Conservation (phyloP, 2,888 invertebrate genomes). For the Sarcophaga rosellei region DNA sequence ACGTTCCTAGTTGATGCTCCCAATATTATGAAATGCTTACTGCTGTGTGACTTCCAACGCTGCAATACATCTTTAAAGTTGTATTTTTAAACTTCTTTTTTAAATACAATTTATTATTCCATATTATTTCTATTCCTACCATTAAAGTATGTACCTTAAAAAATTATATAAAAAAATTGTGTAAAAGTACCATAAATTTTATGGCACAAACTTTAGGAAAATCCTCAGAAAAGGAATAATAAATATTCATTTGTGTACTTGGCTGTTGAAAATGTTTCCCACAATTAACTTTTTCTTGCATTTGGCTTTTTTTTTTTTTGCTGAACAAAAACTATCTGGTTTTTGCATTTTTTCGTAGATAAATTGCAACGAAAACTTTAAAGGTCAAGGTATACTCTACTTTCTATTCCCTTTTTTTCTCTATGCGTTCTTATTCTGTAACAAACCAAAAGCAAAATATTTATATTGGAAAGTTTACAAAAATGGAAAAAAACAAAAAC, state of each 20-base stretch:
- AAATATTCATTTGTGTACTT: slow-evolving; percentile 9
- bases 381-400: slow-evolving; percentile 53
- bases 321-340: background rate
- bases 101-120: too few relatives aligned
- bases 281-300: slow-evolving; percentile 25
- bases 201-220: background rate
- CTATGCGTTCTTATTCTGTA: background rate
- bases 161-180: too few relatives aligned
- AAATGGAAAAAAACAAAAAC: background rate
- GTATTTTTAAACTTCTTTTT: too few relatives aligned
- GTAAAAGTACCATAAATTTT: too few relatives aligned
- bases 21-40: too few relatives aligned
- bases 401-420: background rate
- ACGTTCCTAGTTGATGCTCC: too few relatives aligned
- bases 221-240: background rate
- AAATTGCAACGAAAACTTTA: slow-evolving; percentile 30
- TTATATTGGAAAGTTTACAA: slow-evolving; percentile 30
- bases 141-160: too few relatives aligned
- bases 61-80: too few relatives aligned
- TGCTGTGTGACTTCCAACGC: too few relatives aligned
- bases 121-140: too few relatives aligned
- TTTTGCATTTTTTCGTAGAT: slow-evolving; percentile 2
- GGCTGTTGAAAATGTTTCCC: slow-evolving; percentile 29
- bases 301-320: background rate
- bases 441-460: slow-evolving; percentile 32